phyloP scores from a whole-genome alignment of 2,888 invertebrate genomes.

The Orthonychiurus folsomi region DNA sequence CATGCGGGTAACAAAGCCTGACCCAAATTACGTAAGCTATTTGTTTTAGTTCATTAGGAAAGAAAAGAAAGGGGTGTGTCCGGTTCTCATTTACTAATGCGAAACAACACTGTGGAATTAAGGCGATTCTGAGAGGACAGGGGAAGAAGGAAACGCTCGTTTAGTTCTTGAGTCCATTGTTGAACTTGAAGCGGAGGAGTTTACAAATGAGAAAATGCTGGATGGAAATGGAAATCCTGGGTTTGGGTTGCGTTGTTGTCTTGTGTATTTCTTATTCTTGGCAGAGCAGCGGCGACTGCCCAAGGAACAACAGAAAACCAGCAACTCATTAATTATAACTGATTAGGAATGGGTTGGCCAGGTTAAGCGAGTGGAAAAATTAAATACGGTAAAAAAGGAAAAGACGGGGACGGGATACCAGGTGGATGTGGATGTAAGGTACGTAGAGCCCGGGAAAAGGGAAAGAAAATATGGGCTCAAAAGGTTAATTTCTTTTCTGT shows the following conservation, averaged over 20 bases:
- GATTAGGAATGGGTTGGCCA: slow-evolving; percentile 22
- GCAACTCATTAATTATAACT: slow-evolving; percentile 26
- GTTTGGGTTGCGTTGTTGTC: neutral
- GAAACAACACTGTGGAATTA: neutral
- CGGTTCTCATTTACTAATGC: neutral
- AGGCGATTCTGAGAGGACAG: neutral
- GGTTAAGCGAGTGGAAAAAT: slow-evolving; percentile 9
- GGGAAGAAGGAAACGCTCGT: neutral
- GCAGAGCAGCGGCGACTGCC: neutral
- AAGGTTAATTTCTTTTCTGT: slow-evolving; percentile 1
- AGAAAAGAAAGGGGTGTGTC: neutral
- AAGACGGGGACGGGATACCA: neutral
- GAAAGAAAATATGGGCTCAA: neutral
- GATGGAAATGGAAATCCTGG: neutral
- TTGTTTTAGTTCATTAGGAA: neutral
- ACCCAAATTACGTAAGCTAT: neutral
- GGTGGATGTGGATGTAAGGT: too few species aligned
- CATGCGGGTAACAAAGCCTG: too few species aligned
- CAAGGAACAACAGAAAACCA: neutral
- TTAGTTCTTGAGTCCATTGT: too few species aligned
- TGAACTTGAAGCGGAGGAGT: neutral
- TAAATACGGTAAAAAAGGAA: neutral
- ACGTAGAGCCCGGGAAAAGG: neutral
- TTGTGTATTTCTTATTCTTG: neutral
- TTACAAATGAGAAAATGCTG: too few species aligned